Evolutionary conservation across 2,113 vertebrate species (phyloP), one percentile per base, ranked within the genome.

Genomic region (Cyprinus carpio): DNA sequence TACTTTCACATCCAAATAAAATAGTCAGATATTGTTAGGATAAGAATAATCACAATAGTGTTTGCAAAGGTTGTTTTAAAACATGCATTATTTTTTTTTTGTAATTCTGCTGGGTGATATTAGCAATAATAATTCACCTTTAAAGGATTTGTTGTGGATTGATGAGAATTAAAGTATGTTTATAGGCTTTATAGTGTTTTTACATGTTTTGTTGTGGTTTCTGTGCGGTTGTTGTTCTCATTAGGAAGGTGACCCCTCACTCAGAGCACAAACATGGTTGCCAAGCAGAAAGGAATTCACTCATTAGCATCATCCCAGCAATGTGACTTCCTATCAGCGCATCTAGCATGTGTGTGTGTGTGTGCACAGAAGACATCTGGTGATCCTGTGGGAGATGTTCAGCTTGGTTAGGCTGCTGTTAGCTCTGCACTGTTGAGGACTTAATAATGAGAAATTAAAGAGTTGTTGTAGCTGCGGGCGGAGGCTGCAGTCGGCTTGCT

Each of bases 351-450:
- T 15, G 58, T 78, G 29, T 60, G 23, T 80, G 56, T 85, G 69
- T 20, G 58, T 78, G 62, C 83, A 72, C 76, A 62, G 67, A n/a
- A 88, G 85, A 86, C 84, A 83, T 89, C 86, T 86, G 86, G 64
- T 83, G 87, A 75, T 82, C 64, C 64, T 67, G 72, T 84, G 82
- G 88, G 87, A 84, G 83, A 89, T 82, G 74, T 86, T 87, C 72
- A 74, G 81, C 88, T 86, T 82, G 88, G 81, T 69, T 84, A 75
- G 86, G 81, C 77, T 78, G 64, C 51, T 84, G 84, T 75, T 82
- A 75, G 84, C 56, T 37, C 72, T 82, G 81, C 78, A 60, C 78
- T 86, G 67, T 49, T 86, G 78, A 88, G 25, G 79, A 75, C 78
- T 83, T 83, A 85, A 88, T 88, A 86, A 87, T 69, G 65, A 40